Evolutionary conservation across 2,888 invertebrate genomes (phyloP), one percentile per base, ranked within the genome.

Genomic region (Melipona beecheii): DNA sequence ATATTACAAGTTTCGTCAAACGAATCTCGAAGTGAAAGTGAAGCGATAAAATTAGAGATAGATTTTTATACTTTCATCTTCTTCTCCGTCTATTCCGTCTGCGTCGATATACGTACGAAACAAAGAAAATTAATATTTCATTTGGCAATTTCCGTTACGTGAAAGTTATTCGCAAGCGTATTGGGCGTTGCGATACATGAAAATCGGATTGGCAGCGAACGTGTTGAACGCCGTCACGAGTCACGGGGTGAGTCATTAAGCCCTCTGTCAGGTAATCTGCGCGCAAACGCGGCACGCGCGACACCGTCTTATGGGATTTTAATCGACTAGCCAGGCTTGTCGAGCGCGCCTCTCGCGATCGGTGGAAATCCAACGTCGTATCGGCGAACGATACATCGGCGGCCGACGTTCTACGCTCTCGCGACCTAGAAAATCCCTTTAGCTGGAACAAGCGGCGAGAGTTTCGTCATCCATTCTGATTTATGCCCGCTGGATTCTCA

Each of bases 241-340:
- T 92, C 90, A 91, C 81, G 79, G 60, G 43, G 50, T 11, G n/a
- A 27, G 36, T 72, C 36, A 54, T 52, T 36, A 83, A 85, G 72
- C 60, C 62, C 49, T 62, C 62, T 60, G 52, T n/a, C 36, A 36
- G 72, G 77, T 88, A 82, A 81, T 86, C 86, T 66, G 52, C 56
- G 50, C 62, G 77, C 70, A 43, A 79, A 85, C 75, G 82, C 84
- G 78, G 52, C 76, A 79, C 64, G 81, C 81, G 78, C 78, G 75
- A 56, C 84, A 72, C 83, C 86, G 87, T 87, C 84, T 88, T 89
- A 91, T 89, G 89, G 90, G 88, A 91, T 89, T 92, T 91, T 91
- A 91, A 92, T 92, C 91, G 90, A 74, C 56, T 73, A 58, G 58
- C 56, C 74, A 60, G 58, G 75, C 43, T 58, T 66, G 75, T 74